Evolutionary conservation across 92 coral and sea anemone genomes (phyloP).

Genomic region (Galaxea fascicularis): DNA sequence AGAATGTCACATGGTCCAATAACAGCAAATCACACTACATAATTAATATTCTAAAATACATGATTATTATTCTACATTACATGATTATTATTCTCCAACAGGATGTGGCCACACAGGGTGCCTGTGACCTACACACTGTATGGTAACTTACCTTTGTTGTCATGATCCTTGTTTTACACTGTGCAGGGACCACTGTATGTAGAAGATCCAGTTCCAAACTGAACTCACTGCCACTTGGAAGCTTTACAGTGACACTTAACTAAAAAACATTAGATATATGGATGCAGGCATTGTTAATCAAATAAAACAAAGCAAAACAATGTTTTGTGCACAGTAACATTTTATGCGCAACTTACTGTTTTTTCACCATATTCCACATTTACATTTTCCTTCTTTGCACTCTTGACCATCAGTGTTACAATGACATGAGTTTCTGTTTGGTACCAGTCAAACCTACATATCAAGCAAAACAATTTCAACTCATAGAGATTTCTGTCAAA

Average conservation of each 20-base stretch:
- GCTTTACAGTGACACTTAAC: conserved; percentile 85
- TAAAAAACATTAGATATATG: neutral
- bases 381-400: conserved; percentile 82
- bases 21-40: too few relatives aligned
- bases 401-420: conserved; percentile 85
- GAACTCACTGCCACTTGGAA: conserved; percentile 87
- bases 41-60: too few relatives aligned
- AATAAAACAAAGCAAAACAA: neutral
- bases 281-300: neutral
- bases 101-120: too few relatives aligned
- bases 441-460: conserved; percentile 91
- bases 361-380: conserved; percentile 77
- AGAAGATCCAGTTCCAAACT: conserved; percentile 83
- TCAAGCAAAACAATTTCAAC: neutral
- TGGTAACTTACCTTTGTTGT: conserved; percentile 93
- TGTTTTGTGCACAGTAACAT: neutral
- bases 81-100: too few relatives aligned
- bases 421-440: conserved; percentile 95
- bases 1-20: too few relatives aligned
- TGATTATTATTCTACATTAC: too few relatives aligned
- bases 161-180: conserved; percentile 86
- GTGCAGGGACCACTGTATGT: conserved; percentile 68
- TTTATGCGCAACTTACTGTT: conserved; percentile 70
- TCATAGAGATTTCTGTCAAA: neutral
- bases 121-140: too few relatives aligned